Evolutionary conservation across 2,113 vertebrate genomes (phyloP), one percentile per base, ranked within the genome.

Genomic region (Echinops telfairi): DNA sequence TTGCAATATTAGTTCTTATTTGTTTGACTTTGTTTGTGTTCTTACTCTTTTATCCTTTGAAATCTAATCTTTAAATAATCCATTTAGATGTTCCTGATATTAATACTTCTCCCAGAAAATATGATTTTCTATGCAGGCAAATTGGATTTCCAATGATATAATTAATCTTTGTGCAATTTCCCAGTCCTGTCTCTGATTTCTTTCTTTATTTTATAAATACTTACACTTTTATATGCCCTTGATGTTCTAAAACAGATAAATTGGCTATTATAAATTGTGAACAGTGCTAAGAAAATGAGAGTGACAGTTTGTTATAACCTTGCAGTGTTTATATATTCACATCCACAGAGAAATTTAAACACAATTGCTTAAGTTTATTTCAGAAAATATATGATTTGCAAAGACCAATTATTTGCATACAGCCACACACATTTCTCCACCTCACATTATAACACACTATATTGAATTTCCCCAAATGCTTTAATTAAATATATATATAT

Each of bases 41-140:
- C 86, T 75, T 40, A 87, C 6, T 92, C 31, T 15, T 83, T 20
- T 22, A 43, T 73, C 40, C 93, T 96, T 85, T 92, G 25, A 93
- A 96, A 81, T 93, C 79, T 90, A 96, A 97, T 83, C 64, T 95
- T 92, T 97, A 96, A 97, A 89, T 96, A 97, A 95, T n/a, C 36
- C 85, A 80, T 77, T 96, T 68, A 83, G 27, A 96, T 82, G 90
- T 93, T 36, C 84, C 60, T 90, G 86, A 31, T 92, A 94, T 82
- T 81, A 88, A 95, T 96, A 95, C 91, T 95, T 90, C 70, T 92
- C 47, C 38, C 11, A 80, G 87, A 58, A 95, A 96, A 96, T 96
- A 84, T 79, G 85, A 92, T 95, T 97, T 93, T 95, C 91, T 88
- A 3, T 93, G 43, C 80, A 93, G 33, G 83, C 1, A 97, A 97